Conservation (phyloP, 2,888 invertebrate genomes). For the Folsomia candida region DNA sequence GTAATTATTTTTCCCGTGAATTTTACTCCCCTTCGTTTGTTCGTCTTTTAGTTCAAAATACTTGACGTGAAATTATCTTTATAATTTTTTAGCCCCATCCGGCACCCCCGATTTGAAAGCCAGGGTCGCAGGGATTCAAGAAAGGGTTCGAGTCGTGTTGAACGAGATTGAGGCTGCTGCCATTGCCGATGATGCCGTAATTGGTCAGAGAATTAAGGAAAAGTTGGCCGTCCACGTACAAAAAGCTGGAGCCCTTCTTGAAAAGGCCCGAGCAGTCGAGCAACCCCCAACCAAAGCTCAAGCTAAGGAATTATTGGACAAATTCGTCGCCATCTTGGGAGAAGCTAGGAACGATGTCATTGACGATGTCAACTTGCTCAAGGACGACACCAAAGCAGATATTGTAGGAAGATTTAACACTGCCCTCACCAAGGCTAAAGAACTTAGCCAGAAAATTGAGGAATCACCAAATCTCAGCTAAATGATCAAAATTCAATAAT, state of each 20-base stretch:
- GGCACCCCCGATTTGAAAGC: neutral
- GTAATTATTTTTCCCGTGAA: neutral
- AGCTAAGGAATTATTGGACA: neutral
- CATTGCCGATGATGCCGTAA: neutral
- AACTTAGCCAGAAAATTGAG: neutral
- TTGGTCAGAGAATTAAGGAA: neutral
- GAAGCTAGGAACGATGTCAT: neutral
- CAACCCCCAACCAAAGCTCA: neutral
- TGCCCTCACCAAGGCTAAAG: neutral
- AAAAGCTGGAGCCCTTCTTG: neutral
- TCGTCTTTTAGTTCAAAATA: neutral
- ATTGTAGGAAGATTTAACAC: neutral
- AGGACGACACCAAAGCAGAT: neutral
- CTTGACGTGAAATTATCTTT: neutral
- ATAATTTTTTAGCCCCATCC: neutral
- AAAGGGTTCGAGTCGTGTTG: neutral
- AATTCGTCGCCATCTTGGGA: neutral
- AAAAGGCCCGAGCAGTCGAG: neutral
- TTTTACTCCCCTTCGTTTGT: too few relatives aligned
- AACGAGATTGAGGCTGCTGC: neutral
- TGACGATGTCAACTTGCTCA: neutral
- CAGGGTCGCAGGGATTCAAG: neutral
- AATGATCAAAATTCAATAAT: too few relatives aligned
- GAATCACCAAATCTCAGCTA: too few relatives aligned
- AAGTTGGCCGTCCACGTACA: neutral